These are phyloP conservation scores for Polyommatus icarus DNA, from an alignment of 2,888 invertebrate genomes.

Conservation along the genomic window DNA sequence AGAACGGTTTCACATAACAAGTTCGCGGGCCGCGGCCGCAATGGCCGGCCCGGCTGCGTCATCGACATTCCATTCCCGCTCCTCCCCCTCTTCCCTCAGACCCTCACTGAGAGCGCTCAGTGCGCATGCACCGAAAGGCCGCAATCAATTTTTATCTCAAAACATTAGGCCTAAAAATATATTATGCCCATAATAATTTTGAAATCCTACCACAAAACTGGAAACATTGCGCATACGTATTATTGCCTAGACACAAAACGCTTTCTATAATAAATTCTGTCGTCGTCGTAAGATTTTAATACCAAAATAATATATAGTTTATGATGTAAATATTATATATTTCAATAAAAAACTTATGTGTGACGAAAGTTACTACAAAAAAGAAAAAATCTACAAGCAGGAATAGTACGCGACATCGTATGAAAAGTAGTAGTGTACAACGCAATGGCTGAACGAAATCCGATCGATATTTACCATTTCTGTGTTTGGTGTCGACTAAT, in stretches of 20 bases:
- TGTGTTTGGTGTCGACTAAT: conserved; percentile 62
- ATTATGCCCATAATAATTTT: neutral
- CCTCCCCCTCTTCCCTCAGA: conserved; percentile 50
- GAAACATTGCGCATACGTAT: neutral
- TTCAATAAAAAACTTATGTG: neutral
- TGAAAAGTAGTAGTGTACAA: conserved; percentile 36
- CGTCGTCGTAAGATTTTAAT: too few species aligned
- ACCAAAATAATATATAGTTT: neutral
- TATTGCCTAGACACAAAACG: neutral
- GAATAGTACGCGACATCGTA: conserved; percentile 37
- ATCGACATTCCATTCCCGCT: conserved; percentile 74
- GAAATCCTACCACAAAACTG: neutral
- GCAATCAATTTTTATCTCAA: conserved; percentile 51
- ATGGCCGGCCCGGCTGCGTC: conserved; percentile 69
- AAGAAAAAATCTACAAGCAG: neutral
- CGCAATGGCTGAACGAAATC: conserved; percentile 62
- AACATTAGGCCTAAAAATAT: conserved; percentile 29
- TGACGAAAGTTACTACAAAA: neutral
- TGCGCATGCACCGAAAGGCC: conserved; percentile 67
- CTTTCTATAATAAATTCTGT: neutral
- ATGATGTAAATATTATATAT: neutral
- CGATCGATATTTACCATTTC: conserved; percentile 77
- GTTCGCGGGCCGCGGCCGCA: conserved; percentile 65
- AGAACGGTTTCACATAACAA: conserved; percentile 74
- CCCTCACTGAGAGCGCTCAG: conserved; percentile 54